A percentile compares a stretch with the other conserved stretches of the same genome.
Evolutionary conservation across 2,888 invertebrate genomes (phyloP).

Genomic region (Polymixis lichenea): DNA sequence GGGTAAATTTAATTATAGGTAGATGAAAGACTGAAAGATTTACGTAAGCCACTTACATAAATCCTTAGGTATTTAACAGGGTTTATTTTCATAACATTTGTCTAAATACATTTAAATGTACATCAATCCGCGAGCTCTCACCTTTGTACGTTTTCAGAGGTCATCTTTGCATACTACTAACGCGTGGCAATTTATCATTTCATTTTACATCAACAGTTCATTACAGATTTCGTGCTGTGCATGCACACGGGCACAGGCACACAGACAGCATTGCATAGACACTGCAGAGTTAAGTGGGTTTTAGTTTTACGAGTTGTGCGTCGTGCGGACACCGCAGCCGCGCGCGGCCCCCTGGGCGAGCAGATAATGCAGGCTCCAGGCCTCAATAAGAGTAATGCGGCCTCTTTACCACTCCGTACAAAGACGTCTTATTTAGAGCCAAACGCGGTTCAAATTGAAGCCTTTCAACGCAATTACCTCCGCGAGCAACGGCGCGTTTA

Average conservation of each 20-base stretch:
- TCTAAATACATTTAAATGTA: conserved; percentile 63
- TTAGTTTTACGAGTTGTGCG: conserved; percentile 62
- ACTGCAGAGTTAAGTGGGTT: conserved; percentile 59
- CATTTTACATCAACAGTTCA: conserved; percentile 68
- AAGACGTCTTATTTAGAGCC: conserved; percentile 89
- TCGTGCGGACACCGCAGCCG: conserved; percentile 68
- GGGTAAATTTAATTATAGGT: not conserved
- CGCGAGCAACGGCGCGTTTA: conserved; percentile 81
- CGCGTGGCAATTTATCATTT: conserved; percentile 64
- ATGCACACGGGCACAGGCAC: conserved; percentile 23
- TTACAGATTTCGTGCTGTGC: conserved; percentile 63
- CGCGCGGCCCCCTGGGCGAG: conserved; percentile 78
- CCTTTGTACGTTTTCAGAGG: conserved; percentile 68
- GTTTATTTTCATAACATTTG: conserved; percentile 51
- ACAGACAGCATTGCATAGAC: conserved; percentile 36
- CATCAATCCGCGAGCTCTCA: conserved; percentile 54
- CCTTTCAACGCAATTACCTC: conserved; percentile 87
- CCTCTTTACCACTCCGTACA: conserved; percentile 86
- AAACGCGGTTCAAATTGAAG: conserved; percentile 87
- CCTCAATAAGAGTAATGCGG: conserved; percentile 87
- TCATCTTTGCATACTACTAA: conserved; percentile 62
- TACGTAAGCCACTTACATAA: conserved; percentile 32
- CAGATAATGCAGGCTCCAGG: conserved; percentile 85
- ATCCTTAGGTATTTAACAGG: conserved; percentile 50
- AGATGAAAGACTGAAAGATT: not conserved